Evolutionary conservation across 2,888 invertebrate species (phyloP), one percentile per base, ranked within the genome.

Genomic region (Rhingia rostrata): DNA sequence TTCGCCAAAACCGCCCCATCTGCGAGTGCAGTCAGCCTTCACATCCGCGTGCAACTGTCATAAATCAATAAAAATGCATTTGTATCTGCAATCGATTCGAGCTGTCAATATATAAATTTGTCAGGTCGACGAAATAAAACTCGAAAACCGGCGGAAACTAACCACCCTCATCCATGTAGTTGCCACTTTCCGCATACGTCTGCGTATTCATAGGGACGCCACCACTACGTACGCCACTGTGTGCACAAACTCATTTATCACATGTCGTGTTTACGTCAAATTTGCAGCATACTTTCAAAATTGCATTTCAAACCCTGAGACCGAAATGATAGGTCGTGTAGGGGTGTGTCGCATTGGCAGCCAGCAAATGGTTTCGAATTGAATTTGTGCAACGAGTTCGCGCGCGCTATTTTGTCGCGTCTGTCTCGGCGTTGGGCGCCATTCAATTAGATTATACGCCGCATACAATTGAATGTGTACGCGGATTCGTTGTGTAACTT

Each of bases 231-330:
- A 53, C 37, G 33, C 10, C 53, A 51, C 45, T 35, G 37, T 61
- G 41, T 37, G 37, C 67, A 74, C 56, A 74, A 81, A 75, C 75
- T 74, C 81, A 81, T 81, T 70, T 70, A 75, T 81, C 81, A 75
- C 64, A 75, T 75, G 81, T 75, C 81, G 75, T 64, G 81, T 75
- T 75, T 69, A 60, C 60, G 75, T 75, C 75, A 81, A 69, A 75
- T 81, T 75, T 81, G 74, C 81, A 81, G 69, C 69, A 45, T 70
- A 61, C 81, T 81, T 75, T 64, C 70, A 70, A 81, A 81, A 81
- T 81, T 70, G 45, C 75, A 75, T 64, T 73, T 69, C 63, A 69
- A 69, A 63, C 47, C 47, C 63, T 53, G 58, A 75, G 69, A 60
- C 56, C 43, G 51, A 56, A 75, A 58, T 70, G 81, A 74, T 74